These are phyloP conservation scores for Cuniculus paca DNA, from an alignment of 2,797 vertebrate genomes.

Conservation along the genomic window DNA sequence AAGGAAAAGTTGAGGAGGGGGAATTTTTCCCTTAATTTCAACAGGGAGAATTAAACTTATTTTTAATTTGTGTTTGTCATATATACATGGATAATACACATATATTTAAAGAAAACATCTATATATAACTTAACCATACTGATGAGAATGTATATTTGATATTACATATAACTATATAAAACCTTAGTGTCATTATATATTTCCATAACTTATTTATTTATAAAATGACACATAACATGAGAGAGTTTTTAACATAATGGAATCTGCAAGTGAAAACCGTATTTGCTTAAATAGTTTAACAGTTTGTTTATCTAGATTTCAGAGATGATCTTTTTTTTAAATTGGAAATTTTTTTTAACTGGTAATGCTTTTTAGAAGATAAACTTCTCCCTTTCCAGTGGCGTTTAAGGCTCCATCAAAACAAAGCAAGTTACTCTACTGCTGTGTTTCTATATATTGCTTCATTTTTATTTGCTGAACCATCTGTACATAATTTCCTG, in stretches of 20 bases:
- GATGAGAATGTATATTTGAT: not conserved
- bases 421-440: not conserved
- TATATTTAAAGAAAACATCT: slow-evolving; percentile 15
- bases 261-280: slow-evolving; percentile 56
- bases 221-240: not conserved
- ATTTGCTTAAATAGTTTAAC: slow-evolving; percentile 35
- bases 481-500: slow-evolving; percentile 73
- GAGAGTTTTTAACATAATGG: slow-evolving; percentile 26
- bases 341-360: not conserved
- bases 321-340: slow-evolving; percentile 38
- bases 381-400: not conserved
- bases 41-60: slow-evolving; percentile 23
- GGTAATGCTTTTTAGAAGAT: slow-evolving; percentile 41
- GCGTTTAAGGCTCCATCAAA: slow-evolving; percentile 24
- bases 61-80: slow-evolving; percentile 44
- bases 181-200: slow-evolving; percentile 31
- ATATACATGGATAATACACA: not conserved
- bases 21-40: slow-evolving; percentile 14
- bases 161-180: not conserved
- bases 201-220: slow-evolving; percentile 59
- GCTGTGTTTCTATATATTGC: slow-evolving; percentile 41
- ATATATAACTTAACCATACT: slow-evolving; percentile 33
- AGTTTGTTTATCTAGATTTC: slow-evolving; percentile 53
- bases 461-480: slow-evolving; percentile 76
- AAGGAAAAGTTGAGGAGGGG: slow-evolving; percentile 34